Base-by-base conservation (phyloP, 2,113 vertebrate species). In the Chrysochloris asiatica region DNA sequence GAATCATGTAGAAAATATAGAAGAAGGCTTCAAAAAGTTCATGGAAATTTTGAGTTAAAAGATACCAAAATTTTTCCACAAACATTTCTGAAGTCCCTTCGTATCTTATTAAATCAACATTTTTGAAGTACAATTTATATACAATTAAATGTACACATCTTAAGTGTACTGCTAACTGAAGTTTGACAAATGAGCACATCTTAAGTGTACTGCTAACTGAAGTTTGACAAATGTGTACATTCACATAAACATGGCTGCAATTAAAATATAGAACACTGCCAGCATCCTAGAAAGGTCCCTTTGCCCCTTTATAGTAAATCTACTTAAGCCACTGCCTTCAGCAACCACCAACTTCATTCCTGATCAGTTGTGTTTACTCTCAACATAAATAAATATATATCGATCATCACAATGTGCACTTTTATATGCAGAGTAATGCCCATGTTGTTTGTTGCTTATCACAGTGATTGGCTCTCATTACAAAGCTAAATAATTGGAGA, bases 31-130 rank as follows among this genome's bases (percentile, higher is more conserved):
- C n/a, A n/a, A n/a, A n/a, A n/a, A n/a, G n/a, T n/a, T n/a, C n/a
- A n/a, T n/a, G n/a, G n/a, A n/a, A n/a, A n/a, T n/a, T n/a, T n/a
- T n/a, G n/a, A n/a, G n/a, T n/a, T n/a, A n/a, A n/a, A n/a, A n/a
- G n/a, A n/a, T n/a, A n/a, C n/a, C n/a, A n/a, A n/a, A n/a, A n/a
- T n/a, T n/a, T n/a, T n/a, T n/a, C n/a, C n/a, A n/a, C n/a, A n/a
- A n/a, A n/a, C n/a, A n/a, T n/a, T n/a, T n/a, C n/a, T n/a, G n/a
- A n/a, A n/a, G n/a, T n/a, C n/a, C n/a, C n/a, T n/a, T n/a, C n/a
- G n/a, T n/a, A 61, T 87, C 56, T 47, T 47, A 89, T 90, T 91
- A 63, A 83, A 52, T 75, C 33, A 89, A 36, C 41, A 48, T 90
- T 45, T 52, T 43, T 71, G 43, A 81, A 69, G n/a, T 47, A 45